Conservation (phyloP, 92 coral and sea anemone species). For the Pocillopora grandis region DNA sequence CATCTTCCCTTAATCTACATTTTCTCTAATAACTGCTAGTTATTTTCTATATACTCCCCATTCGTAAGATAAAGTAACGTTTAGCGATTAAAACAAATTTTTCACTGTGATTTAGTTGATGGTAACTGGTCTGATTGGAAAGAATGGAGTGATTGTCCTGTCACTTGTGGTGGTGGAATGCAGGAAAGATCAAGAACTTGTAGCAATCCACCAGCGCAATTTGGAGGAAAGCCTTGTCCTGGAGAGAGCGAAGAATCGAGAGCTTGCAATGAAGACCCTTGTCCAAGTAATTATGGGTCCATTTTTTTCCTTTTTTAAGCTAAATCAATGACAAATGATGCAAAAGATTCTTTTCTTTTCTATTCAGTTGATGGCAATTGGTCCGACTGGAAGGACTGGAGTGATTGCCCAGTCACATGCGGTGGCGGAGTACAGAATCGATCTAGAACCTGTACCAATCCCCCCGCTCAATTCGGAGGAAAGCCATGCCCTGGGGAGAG, state of each 20-base stretch:
- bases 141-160: constrained; percentile 20
- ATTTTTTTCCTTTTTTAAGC: background rate
- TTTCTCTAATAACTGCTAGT: too few species aligned
- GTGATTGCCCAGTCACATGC: constrained; percentile 22
- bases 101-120: background rate
- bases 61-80: too few species aligned
- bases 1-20: too few species aligned
- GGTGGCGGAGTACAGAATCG: constrained; percentile 32
- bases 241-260: constrained; percentile 12
- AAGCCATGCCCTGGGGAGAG: constrained; percentile 14
- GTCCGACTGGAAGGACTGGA: constrained; percentile 30
- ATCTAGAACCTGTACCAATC: constrained; percentile 35
- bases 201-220: constrained; percentile 31
- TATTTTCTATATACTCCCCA: too few species aligned
- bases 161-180: constrained; percentile 33
- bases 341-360: background rate
- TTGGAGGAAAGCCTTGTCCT: constrained; percentile 19
- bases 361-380: constrained; percentile 24
- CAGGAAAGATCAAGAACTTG: constrained; percentile 32
- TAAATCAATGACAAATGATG: background rate
- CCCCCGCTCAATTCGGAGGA: constrained; percentile 25
- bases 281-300: background rate
- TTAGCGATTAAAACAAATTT: too few species aligned
- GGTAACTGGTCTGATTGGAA: constrained; percentile 42
- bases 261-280: constrained; percentile 11